phyloP scores from a whole-genome alignment of 2,888 invertebrate species.

The Melinaea marsaeus region DNA sequence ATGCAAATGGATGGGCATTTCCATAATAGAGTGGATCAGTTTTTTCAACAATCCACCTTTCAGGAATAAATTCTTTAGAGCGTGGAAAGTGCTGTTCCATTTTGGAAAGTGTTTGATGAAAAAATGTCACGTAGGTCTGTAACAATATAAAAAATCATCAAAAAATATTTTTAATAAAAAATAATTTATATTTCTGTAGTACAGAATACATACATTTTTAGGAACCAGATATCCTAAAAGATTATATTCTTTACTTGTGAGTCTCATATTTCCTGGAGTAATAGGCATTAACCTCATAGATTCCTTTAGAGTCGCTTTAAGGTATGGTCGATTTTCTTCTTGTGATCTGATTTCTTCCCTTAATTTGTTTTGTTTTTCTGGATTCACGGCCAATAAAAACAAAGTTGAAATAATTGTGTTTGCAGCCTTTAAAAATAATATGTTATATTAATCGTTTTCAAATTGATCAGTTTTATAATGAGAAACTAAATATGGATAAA shows the following conservation, averaged over 20 bases:
- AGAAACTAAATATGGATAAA: slow-evolving; percentile 11
- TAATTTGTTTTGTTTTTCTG: slow-evolving; percentile 80
- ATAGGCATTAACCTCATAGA: slow-evolving; percentile 80
- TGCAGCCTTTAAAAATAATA: slow-evolving; percentile 65
- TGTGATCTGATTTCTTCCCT: slow-evolving; percentile 72
- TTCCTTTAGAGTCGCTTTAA: slow-evolving; percentile 86
- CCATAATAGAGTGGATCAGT: slow-evolving; percentile 59
- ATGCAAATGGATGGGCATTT: slow-evolving; percentile 78
- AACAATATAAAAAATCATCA: slow-evolving; percentile 9
- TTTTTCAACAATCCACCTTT: slow-evolving; percentile 81
- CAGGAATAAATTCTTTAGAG: slow-evolving; percentile 82
- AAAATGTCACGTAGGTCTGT: slow-evolving; percentile 43
- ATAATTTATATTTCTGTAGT: neutral
- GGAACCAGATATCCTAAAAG: slow-evolving; percentile 81
- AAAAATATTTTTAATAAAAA: slow-evolving; percentile 10
- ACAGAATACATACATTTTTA: slow-evolving; percentile 65
- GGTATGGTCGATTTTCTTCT: slow-evolving; percentile 69
- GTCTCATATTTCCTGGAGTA: slow-evolving; percentile 76
- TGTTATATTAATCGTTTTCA: neutral
- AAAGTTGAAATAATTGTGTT: slow-evolving; percentile 76
- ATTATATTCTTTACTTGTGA: slow-evolving; percentile 73
- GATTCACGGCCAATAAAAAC: slow-evolving; percentile 80
- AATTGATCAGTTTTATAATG: neutral
- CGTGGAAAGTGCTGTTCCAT: slow-evolving; percentile 81
- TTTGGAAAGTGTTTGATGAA: slow-evolving; percentile 80